Percentiles rank a stretch among this genome's conserved stretches.
Conservation (phyloP, 23 tunicate species). For the Botrylloides violaceus region DNA sequence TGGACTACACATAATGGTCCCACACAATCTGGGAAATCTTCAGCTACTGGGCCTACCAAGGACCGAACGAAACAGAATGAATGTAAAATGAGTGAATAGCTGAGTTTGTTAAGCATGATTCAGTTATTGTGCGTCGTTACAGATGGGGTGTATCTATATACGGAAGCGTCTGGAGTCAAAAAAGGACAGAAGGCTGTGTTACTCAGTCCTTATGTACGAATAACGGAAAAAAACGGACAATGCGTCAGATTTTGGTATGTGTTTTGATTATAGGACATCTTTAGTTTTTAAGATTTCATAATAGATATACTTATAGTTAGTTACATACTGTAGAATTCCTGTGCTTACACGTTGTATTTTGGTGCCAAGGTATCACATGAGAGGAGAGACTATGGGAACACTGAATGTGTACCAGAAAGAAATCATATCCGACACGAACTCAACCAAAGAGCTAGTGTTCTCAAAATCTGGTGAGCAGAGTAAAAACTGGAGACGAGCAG, state of each 20-base stretch:
- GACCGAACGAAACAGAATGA: slow-evolving; percentile 51
- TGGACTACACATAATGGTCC: slow-evolving; percentile 45
- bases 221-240: slow-evolving; percentile 15
- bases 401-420: slow-evolving; percentile 30
- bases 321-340: not conserved
- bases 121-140: not conserved
- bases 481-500: slow-evolving; percentile 22
- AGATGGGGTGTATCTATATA: slow-evolving; percentile 68
- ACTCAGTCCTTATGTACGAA: slow-evolving; percentile 10
- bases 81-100: no score
- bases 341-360: not conserved
- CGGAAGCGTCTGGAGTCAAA: slow-evolving; percentile 52
- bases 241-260: slow-evolving; percentile 76
- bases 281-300: no score
- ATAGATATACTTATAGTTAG: not conserved
- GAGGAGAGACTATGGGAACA: slow-evolving; percentile 66
- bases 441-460: slow-evolving; percentile 3
- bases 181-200: slow-evolving; percentile 35
- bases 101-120: not conserved
- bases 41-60: slow-evolving; percentile 50
- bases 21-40: slow-evolving; percentile 50
- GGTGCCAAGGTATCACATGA: slow-evolving; percentile 95
- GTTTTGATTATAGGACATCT: no score
- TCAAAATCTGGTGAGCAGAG: slow-evolving; percentile 33
- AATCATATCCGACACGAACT: slow-evolving; percentile 2